Evolutionary conservation across 2,888 invertebrate genomes (phyloP).

Genomic region (Drosophila lacicola): DNA sequence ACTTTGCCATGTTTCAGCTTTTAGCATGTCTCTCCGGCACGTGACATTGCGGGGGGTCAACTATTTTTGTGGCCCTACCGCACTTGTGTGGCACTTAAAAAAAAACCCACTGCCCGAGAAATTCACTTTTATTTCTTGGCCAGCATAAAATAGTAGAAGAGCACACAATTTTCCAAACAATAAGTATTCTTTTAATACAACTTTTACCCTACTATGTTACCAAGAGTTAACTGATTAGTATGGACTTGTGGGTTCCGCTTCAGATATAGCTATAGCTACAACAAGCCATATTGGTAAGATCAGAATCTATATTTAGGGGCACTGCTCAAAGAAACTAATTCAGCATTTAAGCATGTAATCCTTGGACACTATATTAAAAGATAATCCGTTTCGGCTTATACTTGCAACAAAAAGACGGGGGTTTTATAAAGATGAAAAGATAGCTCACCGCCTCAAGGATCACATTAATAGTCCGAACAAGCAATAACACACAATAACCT

Average conservation of each 20-base stretch:
- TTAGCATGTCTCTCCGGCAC: conserved; percentile 43
- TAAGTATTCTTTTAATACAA: neutral
- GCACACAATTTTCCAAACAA: neutral
- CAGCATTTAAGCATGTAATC: no score
- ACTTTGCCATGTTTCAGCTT: conserved; percentile 33
- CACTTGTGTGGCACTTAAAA: conserved; percentile 3
- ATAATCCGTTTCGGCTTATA: no score
- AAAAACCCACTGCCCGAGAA: conserved; percentile 1
- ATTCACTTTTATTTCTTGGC: conserved; percentile 1
- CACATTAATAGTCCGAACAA: neutral
- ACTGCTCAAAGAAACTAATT: no score
- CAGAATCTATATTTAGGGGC: no score
- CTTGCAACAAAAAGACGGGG: no score
- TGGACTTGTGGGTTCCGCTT: no score
- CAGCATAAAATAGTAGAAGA: conserved; percentile 4
- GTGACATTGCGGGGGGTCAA: conserved; percentile 46
- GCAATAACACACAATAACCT: neutral
- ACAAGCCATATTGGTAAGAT: no score
- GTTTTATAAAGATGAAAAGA: no score
- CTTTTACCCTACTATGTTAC: no score
- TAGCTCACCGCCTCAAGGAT: neutral
- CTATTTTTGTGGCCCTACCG: neutral
- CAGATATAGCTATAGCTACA: no score
- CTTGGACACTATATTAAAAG: no score
- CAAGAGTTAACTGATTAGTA: no score